Evolutionary conservation across 2,113 vertebrate species (phyloP), one percentile per base, ranked within the genome.

Genomic region (Saccopteryx bilineata): DNA sequence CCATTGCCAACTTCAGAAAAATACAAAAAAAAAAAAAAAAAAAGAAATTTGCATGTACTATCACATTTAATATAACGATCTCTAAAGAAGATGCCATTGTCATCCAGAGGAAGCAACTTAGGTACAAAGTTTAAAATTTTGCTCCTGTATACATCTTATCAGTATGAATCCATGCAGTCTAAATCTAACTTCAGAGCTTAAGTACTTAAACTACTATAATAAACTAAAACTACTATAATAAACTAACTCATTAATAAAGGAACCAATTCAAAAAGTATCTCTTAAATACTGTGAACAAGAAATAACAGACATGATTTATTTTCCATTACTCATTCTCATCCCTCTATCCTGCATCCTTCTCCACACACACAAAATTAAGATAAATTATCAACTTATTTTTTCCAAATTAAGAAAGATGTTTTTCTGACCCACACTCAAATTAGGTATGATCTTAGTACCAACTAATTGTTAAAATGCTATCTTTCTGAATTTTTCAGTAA

Each of bases 401-500:
- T 88, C 93, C 85, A 93, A 95, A 91, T 66, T 88, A 93, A 87
- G 72, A 74, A 69, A 95, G 11, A 48, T 18, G 48, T 18, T 26
- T 82, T 72, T 93, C 71, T 91, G 21, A 83, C 39, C 60, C 48
- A 95, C 5, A 63, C 2, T 28, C 69, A 82, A 92, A 90, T 58
- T 17, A 94, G 15, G 19, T 60, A 83, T 63, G 15, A 61, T 52
- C 60, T 85, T 84, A 76, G 50, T 85, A 89, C 39, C 61, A 96
- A 50, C 21, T 74, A 86, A 83, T 63, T 79, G 4, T 80, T 75
- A 83, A 86, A 94, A 65, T 54, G n/a, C 8, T 69, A 61, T 52
- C 66, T 90, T 93, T 74, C 66, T 74, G 9, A 83, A 81, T 87
- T 96, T 90, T 93, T 84, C 87, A 87, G 63, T 79, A 81, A 84